Evolutionary conservation across 2,113 vertebrate genomes (phyloP), one percentile per base, ranked within the genome.

Genomic region (Fulica atra): DNA sequence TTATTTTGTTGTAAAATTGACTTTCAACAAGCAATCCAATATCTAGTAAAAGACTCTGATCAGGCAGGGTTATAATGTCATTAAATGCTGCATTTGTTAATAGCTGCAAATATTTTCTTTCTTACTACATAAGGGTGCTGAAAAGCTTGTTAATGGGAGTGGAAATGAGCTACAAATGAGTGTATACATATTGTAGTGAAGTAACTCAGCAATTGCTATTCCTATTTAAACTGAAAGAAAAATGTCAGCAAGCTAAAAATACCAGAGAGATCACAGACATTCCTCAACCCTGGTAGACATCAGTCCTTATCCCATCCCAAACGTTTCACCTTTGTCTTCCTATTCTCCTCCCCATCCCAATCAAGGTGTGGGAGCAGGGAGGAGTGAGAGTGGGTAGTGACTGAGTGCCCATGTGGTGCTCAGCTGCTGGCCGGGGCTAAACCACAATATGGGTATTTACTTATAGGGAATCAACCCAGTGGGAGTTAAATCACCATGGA

Each of bases 1-100:
- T 96, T 95, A 95, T 95, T 97, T 95, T 91, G 38, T 82, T 92
- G 77, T 86, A 93, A 97, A 97, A 97, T 87, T 94, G 92, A 90
- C 95, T 97, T 97, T 81, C 77, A 94, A 90, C 88, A 88, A 90
- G 92, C 87, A 93, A 86, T 77, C 54, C 86, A 90, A 80, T 65
- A 92, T 89, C 69, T 21, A 88, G 74, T 77, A 88, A 95, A 97
- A 92, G 36, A 21, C 29, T 87, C 77, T 94, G 88, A 91, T 93
- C 96, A 96, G 69, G 15, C 54, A 88, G 82, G 78, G 48, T 96
- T 97, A 93, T 95, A 96, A 95, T 96, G 92, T 95, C 89, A 96
- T 95, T 95, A 97, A 96, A 81, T 88, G 46, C 12, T 91, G 93
- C 85, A 91, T 84, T 94, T 96, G 79, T 85, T 88, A 93, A 93